phyloP scores from a whole-genome alignment of 2,888 invertebrate species.

The Xestia xanthographa region DNA sequence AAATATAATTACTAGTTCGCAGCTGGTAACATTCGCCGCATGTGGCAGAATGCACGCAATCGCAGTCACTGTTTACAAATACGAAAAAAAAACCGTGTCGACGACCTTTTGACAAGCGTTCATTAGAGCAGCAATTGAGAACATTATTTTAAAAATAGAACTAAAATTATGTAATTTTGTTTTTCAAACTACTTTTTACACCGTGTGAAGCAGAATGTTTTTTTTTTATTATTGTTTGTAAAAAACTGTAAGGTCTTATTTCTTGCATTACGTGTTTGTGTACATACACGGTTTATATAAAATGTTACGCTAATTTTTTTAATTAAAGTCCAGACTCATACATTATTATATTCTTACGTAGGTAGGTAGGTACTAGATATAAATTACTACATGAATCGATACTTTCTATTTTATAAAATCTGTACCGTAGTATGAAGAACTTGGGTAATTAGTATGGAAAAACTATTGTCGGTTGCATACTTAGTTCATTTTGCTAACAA shows the following conservation, averaged over 20 bases:
- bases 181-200: not conserved
- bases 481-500: not conserved
- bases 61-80: conserved; percentile 71
- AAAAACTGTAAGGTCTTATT: not conserved
- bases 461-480: not conserved
- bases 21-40: conserved; percentile 68
- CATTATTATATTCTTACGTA: not conserved
- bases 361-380: not conserved
- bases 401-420: conserved; percentile 24
- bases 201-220: not conserved
- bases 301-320: not conserved
- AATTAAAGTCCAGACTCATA: not conserved
- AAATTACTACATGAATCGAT: not conserved
- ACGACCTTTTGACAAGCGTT: conserved; percentile 67
- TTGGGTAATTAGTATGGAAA: conserved; percentile 2
- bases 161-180: conserved; percentile 20
- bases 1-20: conserved; percentile 26
- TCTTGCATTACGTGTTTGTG: conserved; percentile 2
- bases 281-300: not conserved
- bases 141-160: conserved; percentile 47
- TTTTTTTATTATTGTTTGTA: not conserved
- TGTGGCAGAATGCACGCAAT: conserved; percentile 80
- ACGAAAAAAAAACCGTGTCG: conserved; percentile 67
- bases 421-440: not conserved
- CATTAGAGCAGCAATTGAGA: conserved; percentile 53